Conservation (phyloP, 2,888 invertebrate species). For the Apodemia hepburni region DNA sequence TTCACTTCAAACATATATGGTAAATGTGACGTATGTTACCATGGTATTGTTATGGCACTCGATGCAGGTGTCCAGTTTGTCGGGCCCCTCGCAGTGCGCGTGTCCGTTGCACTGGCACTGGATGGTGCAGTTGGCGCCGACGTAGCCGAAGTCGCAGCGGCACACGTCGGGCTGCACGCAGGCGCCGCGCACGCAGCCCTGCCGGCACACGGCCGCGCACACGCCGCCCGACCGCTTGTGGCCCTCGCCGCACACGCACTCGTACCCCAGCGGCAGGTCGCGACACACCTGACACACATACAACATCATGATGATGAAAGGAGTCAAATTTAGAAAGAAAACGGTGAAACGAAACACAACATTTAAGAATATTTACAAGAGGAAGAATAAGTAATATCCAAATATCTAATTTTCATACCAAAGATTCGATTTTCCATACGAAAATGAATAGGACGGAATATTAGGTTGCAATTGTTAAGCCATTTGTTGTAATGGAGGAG, state of each 20-base stretch:
- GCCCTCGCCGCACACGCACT: conserved; percentile 90
- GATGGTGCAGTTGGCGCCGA: conserved; percentile 95
- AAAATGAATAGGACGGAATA: not conserved
- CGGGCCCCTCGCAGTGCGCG: conserved; percentile 93
- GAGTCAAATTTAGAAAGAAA: no score
- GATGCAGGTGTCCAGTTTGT: conserved; percentile 89
- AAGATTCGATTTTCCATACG: not conserved
- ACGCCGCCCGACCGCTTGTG: conserved; percentile 82
- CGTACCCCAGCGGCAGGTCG: conserved; percentile 89
- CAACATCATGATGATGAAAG: not conserved
- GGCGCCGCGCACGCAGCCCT: conserved; percentile 92
- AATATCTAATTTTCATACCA: not conserved
- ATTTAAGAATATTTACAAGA: no score
- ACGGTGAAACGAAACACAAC: no score
- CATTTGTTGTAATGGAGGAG: no score
- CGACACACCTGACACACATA: conserved; percentile 82
- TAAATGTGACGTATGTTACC: conserved; percentile 57
- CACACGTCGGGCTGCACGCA: conserved; percentile 92
- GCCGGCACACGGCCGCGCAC: conserved; percentile 90
- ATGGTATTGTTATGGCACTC: conserved; percentile 95
- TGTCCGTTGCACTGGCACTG: conserved; percentile 97
- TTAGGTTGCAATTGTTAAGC: not conserved
- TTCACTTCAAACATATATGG: no score
- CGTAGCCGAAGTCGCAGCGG: conserved; percentile 95
- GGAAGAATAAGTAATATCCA: not conserved